Percentiles rank a stretch among this genome's conserved stretches.
These are phyloP conservation scores for Ophion ellenae DNA, from an alignment of 2,888 invertebrate genomes.

Conservation along the genomic window DNA sequence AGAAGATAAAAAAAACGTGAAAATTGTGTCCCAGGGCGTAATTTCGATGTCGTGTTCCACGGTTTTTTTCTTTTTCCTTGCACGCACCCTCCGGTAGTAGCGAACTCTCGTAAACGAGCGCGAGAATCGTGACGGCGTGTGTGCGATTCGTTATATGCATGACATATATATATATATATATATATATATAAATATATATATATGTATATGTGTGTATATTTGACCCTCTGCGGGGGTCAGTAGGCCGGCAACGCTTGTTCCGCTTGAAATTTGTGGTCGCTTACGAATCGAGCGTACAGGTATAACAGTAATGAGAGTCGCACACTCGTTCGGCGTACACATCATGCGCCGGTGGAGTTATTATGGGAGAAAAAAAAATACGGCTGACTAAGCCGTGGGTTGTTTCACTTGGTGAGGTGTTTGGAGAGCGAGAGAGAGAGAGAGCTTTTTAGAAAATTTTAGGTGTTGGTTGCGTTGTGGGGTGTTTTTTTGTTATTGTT, in stretches of 20 bases:
- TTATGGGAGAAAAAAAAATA: too few relatives aligned
- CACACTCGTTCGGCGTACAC: too few relatives aligned
- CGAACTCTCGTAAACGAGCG: neutral
- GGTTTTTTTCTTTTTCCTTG: neutral
- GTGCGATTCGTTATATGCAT: neutral
- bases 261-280: neutral
- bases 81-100: neutral
- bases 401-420: neutral
- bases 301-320: neutral
- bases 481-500: too few relatives aligned
- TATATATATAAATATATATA: too few relatives aligned
- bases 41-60: neutral
- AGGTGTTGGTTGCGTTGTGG: too few relatives aligned
- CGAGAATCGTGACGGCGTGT: neutral
- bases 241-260: conserved; percentile 40
- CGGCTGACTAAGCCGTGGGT: neutral
- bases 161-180: too few relatives aligned
- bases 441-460: too few relatives aligned
- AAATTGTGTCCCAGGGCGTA: neutral
- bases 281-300: neutral
- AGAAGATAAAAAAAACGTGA: neutral
- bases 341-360: too few relatives aligned
- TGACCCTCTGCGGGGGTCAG: conserved; percentile 46
- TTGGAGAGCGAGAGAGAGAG: too few relatives aligned
- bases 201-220: neutral